Conservation (phyloP, 2,797 vertebrate species). For the Siniperca undulata region DNA sequence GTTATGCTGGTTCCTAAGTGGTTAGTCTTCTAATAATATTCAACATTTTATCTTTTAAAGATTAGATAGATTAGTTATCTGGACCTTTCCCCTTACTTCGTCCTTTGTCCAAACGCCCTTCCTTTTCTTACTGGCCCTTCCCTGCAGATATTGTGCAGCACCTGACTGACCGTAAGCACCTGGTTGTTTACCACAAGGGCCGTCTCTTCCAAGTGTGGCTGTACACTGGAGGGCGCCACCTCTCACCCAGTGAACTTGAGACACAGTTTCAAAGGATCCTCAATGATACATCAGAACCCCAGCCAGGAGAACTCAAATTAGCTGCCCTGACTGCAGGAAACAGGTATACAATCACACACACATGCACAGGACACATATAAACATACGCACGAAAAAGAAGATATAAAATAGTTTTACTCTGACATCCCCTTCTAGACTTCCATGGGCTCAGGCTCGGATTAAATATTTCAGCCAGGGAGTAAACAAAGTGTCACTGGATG, state of each 20-base stretch:
- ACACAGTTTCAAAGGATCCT: constrained; percentile 94
- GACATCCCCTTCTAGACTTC: constrained; percentile 78
- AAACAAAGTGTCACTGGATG: constrained; percentile 89
- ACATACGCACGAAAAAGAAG: not conserved
- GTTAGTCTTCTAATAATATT: not conserved
- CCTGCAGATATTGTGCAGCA: constrained; percentile 89
- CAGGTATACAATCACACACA: constrained; percentile 78
- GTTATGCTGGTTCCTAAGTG: not conserved
- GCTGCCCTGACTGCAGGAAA: constrained; percentile 93
- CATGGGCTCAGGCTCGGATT: constrained; percentile 91
- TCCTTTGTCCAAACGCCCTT: not conserved
- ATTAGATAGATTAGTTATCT: not conserved
- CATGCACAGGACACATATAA: not conserved
- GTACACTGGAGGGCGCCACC: constrained; percentile 91
- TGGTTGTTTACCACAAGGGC: constrained; percentile 93
- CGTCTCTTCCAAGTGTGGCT: constrained; percentile 94
- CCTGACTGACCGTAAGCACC: constrained; percentile 90
- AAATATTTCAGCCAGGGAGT: constrained; percentile 88
- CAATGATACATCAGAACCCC: constrained; percentile 88
- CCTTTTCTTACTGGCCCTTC: not conserved
- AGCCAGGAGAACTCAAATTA: constrained; percentile 90
- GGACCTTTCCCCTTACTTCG: not conserved
- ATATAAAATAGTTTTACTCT: not conserved
- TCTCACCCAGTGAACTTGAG: constrained; percentile 92
- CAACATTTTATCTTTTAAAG: not conserved